Base-by-base conservation (phyloP, 2,888 invertebrate genomes). In the Drosophila incognita region DNA sequence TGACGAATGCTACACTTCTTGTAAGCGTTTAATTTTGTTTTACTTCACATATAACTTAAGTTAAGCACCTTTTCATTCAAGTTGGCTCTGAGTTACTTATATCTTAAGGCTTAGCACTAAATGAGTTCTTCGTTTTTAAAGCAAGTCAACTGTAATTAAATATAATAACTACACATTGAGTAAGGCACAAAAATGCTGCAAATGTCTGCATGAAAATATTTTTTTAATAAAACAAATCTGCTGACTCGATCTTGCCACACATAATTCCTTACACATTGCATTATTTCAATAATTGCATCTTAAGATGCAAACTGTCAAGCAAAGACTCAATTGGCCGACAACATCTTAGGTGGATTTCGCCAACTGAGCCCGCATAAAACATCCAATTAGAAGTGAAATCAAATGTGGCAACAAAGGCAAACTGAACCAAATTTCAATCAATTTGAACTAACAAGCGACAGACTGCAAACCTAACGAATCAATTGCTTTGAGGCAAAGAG, bases 341-440 rank as follows among this genome's bases (percentile, higher is more conserved):
- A 0, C 21, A 21, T 21, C 13, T 21, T 15, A 8, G 4, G 4
- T 24, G 15, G 24, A 1, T 24, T 2, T 46, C 15, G 46, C 24
- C 4, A 78, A 82, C 83, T 83, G 76, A 75, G 64, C 80, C 77
- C 80, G 76, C 71, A 78, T 79, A 27, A 42, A 52, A 42, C 29
- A 48, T 61, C n/a, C 72, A 80, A 63, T 81, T 70, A 61, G 57
- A 60, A 63, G 53, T 48, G 63, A 57, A 76, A 76, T 80, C 63
- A 59, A 80, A 80, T 72, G 58, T 60, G 68, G 35, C 69, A 58
- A 74, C 77, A 77, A 81, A 77, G 67, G 61, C 35, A 77, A 60
- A 63, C 83, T 56, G 69, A 85, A 76, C 71, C 82, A 69, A 85
- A 89, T 89, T 89, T 83, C 85, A 89, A 87, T 84, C 85, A 87